Evolutionary conservation across 2,113 vertebrate genomes (phyloP).

Genomic region (Recurvirostra avosetta): DNA sequence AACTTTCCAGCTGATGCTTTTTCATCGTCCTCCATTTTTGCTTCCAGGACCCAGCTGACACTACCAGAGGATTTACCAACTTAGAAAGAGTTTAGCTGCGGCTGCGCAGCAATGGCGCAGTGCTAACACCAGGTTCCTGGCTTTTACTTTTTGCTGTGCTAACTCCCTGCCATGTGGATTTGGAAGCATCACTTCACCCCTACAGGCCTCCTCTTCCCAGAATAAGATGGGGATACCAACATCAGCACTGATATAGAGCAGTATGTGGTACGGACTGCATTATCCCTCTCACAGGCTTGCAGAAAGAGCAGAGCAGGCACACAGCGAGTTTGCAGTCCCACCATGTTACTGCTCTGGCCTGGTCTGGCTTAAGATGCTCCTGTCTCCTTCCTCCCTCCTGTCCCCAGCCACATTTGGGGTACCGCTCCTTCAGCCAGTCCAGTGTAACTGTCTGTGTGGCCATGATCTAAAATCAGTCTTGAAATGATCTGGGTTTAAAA

Average conservation of each 20-base stretch:
- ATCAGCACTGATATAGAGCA: neutral
- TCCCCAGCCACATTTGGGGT: neutral
- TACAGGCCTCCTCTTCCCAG: neutral
- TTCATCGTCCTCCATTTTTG: neutral
- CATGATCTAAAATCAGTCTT: neutral
- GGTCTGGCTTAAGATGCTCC: neutral
- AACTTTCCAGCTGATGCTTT: neutral
- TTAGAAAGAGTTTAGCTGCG: neutral
- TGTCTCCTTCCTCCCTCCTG: neutral
- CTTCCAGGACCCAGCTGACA: neutral
- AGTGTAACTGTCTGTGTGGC: neutral
- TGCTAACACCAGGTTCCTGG: neutral
- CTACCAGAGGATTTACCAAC: neutral
- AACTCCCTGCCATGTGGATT: neutral
- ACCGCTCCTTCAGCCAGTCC: neutral
- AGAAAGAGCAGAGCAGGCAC: neutral
- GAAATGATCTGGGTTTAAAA: neutral
- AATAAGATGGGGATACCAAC: neutral
- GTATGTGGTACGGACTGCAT: neutral
- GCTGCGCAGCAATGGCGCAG: fast-evolving
- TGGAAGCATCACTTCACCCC: neutral
- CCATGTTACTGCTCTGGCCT: neutral
- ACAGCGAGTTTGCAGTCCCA: neutral
- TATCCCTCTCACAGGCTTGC: neutral
- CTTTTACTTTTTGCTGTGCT: neutral